These are phyloP conservation scores for Bombus superbus DNA, from an alignment of 1,140 invertebrate species.

Conservation along the genomic window DNA sequence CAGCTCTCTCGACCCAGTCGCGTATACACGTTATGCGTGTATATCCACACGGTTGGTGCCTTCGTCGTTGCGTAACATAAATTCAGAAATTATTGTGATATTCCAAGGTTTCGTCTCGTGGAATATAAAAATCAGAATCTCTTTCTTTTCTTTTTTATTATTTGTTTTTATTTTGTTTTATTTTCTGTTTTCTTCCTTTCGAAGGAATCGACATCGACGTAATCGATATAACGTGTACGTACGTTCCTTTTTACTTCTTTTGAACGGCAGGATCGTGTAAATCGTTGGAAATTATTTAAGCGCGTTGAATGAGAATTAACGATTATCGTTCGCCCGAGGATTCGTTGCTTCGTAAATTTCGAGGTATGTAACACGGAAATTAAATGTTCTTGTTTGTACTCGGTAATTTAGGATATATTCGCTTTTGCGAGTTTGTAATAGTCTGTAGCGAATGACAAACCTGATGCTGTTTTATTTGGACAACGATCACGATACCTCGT, in stretches of 20 bases:
- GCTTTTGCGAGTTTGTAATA: neutral
- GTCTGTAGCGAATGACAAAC: neutral
- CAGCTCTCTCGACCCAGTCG: neutral
- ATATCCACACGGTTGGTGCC: neutral
- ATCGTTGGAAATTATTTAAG: neutral
- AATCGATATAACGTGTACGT: neutral
- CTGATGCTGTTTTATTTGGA: neutral
- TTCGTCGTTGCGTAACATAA: conserved; percentile 7
- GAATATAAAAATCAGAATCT: neutral
- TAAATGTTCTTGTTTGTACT: conserved; percentile 2
- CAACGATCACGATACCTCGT: neutral
- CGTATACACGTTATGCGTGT: neutral
- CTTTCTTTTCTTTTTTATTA: neutral
- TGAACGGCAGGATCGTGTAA: neutral
- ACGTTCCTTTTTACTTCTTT: neutral
- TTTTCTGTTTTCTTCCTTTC: neutral
- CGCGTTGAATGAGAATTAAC: neutral
- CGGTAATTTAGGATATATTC: neutral
- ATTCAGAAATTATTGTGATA: conserved; percentile 3
- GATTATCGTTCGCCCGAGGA: neutral
- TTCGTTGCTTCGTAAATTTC: neutral
- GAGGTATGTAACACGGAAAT: neutral
- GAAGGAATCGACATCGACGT: neutral
- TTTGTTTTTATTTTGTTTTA: too few species aligned
- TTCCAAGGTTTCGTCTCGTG: neutral